Conservation (phyloP, 2,113 vertebrate species). For the Dromas ardeola region DNA sequence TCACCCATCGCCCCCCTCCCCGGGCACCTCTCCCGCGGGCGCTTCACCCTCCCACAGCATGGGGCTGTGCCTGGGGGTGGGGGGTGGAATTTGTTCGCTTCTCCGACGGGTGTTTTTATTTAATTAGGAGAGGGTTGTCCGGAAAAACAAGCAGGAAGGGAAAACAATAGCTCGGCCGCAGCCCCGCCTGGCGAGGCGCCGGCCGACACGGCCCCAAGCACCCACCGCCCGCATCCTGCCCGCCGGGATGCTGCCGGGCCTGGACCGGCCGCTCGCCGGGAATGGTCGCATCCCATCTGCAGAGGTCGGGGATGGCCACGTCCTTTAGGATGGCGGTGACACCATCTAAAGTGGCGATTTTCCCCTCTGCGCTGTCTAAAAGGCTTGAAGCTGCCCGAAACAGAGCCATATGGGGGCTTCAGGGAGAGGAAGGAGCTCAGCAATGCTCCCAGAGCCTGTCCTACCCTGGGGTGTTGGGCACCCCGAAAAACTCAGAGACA, state of each 20-base stretch:
- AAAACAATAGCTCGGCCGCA: conserved; percentile 52
- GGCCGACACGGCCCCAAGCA: not conserved
- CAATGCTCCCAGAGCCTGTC: accelerated
- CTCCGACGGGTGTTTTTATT: conserved; percentile 11
- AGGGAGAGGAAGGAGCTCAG: not conserved
- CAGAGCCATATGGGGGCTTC: accelerated
- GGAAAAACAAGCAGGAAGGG: conserved; percentile 68
- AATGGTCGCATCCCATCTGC: not conserved
- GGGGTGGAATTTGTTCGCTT: not conserved
- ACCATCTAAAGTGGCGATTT: accelerated
- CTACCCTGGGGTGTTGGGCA: accelerated
- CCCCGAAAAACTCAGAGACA: not conserved
- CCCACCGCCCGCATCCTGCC: conserved; percentile 1
- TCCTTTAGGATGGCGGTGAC: not conserved
- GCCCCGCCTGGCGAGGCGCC: conserved; percentile 52
- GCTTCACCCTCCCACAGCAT: not conserved
- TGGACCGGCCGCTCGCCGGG: not conserved
- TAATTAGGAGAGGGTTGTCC: conserved; percentile 39
- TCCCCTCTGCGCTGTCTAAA: accelerated
- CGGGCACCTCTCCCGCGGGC: not conserved
- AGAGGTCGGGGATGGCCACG: accelerated
- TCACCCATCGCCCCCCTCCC: not conserved
- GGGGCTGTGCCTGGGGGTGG: not conserved
- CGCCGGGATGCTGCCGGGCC: not conserved
- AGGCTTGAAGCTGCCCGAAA: not conserved